These are phyloP conservation scores for Biston stratarius DNA, from an alignment of 2,888 invertebrate species.

Conservation along the genomic window DNA sequence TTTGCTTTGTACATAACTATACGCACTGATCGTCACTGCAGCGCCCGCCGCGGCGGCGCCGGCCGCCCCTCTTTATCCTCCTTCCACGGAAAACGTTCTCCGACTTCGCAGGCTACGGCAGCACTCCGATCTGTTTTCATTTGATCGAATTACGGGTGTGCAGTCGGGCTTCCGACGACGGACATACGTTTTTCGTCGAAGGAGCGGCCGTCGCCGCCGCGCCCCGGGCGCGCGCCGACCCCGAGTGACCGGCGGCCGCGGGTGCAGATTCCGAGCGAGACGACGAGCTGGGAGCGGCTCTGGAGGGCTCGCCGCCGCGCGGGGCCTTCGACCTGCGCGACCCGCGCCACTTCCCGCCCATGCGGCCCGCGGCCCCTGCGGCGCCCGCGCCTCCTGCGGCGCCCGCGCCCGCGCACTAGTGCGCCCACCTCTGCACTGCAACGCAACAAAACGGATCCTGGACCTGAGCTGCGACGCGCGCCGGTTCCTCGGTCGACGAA, in stretches of 20 bases:
- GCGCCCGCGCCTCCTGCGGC: slow-evolving; percentile 27
- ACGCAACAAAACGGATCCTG: not conserved
- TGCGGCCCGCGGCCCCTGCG: slow-evolving; percentile 62
- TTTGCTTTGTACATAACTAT: slow-evolving; percentile 1
- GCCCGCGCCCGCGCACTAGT: slow-evolving; percentile 27
- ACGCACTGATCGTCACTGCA: not conserved
- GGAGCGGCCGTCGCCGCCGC: slow-evolving; percentile 1
- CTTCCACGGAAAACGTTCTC: not conserved
- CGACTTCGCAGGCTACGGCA: too few relatives aligned
- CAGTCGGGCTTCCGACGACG: not conserved
- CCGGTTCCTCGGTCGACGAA: slow-evolving; percentile 3
- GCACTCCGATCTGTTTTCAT: not conserved
- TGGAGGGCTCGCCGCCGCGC: slow-evolving; percentile 88
- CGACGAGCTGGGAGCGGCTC: slow-evolving; percentile 90
- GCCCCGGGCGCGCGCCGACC: slow-evolving; percentile 6
- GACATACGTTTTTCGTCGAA: not conserved
- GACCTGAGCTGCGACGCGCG: not conserved
- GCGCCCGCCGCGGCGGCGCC: slow-evolving; percentile 5
- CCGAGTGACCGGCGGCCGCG: not conserved
- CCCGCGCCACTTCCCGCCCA: slow-evolving; percentile 94
- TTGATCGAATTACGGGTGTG: not conserved
- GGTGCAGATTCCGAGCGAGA: slow-evolving; percentile 90
- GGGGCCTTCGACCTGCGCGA: slow-evolving; percentile 92
- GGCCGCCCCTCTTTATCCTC: not conserved
- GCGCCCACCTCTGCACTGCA: not conserved